A percentile compares a stretch with the other conserved stretches of the same genome.
These are phyloP conservation scores for Ochropleura leucogaster DNA, from an alignment of 2,888 invertebrate genomes.

Conservation along the genomic window DNA sequence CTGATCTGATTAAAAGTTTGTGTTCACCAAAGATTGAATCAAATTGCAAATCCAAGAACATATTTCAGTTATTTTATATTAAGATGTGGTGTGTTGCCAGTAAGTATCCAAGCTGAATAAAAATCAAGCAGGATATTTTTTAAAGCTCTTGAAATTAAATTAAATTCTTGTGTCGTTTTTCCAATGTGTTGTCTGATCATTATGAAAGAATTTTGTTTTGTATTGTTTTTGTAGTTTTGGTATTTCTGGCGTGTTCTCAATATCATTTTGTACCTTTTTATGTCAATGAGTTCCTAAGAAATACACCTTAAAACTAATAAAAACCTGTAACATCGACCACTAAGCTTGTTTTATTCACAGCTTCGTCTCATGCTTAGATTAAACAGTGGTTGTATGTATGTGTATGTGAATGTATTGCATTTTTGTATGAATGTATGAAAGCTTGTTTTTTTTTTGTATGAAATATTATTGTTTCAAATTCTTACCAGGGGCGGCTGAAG, in stretches of 20 bases:
- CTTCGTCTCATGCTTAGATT: constrained; percentile 30
- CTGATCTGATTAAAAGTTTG: too few species aligned
- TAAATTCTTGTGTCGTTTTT: not conserved
- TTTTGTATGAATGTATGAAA: constrained; percentile 49
- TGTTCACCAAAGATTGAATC: not conserved
- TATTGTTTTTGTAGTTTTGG: constrained; percentile 5
- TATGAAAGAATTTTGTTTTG: constrained; percentile 3
- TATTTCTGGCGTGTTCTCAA: not conserved
- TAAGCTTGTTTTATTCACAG: constrained; percentile 42
- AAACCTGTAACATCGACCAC: constrained; percentile 29
- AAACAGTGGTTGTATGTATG: constrained; percentile 44
- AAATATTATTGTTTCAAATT: constrained; percentile 57
- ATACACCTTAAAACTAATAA: constrained; percentile 28
- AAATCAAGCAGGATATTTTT: not conserved
- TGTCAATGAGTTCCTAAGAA: constrained; percentile 28
- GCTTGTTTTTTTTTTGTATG: constrained; percentile 44
- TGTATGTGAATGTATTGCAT: constrained; percentile 45
- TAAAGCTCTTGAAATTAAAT: not conserved
- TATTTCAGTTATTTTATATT: not conserved
- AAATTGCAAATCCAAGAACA: constrained; percentile 30
- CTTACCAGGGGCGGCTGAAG: constrained; percentile 86
- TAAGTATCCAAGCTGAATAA: not conserved
- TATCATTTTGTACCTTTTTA: constrained; percentile 8
- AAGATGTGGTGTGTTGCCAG: constrained; percentile 43
- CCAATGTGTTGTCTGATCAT: not conserved